Percentiles rank a stretch among this genome's conserved stretches.
phyloP scores from a whole-genome alignment of 2,888 invertebrate species.

The Andrena bucephala region DNA sequence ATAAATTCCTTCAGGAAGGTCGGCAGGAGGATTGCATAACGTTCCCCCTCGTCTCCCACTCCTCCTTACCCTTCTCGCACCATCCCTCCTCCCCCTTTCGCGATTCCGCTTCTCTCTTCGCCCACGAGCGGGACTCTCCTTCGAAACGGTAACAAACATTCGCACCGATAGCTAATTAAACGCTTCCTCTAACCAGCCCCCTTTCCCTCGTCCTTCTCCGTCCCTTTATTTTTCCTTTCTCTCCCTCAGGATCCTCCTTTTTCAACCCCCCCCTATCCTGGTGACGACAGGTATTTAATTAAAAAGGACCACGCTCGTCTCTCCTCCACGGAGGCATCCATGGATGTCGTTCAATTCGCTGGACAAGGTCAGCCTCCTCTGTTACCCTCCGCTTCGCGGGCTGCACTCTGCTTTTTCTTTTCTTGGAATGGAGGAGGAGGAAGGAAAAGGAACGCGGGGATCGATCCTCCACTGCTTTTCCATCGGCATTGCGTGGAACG shows the following conservation, averaged over 20 bases:
- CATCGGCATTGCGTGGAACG: neutral
- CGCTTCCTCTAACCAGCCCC: slow-evolving; percentile 7
- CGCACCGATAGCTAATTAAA: slow-evolving; percentile 62
- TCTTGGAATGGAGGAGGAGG: neutral
- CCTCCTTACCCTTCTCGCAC: slow-evolving; percentile 10
- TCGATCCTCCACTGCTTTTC: slow-evolving; percentile 17
- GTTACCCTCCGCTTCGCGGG: neutral
- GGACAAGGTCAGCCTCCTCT: slow-evolving; percentile 52
- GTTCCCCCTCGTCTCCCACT: slow-evolving; percentile 33
- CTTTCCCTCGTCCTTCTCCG: neutral
- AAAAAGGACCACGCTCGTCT: slow-evolving; percentile 56
- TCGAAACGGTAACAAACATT: slow-evolving; percentile 54
- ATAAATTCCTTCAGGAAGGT: slow-evolving; percentile 71
- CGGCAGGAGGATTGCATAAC: slow-evolving; percentile 73
- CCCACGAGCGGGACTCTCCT: slow-evolving; percentile 27
- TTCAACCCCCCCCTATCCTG: neutral
- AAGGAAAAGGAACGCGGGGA: neutral
- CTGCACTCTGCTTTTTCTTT: neutral
- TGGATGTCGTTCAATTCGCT: slow-evolving; percentile 52
- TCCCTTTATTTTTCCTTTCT: slow-evolving; percentile 3
- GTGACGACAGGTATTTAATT: slow-evolving; percentile 63
- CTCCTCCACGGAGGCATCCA: slow-evolving; percentile 41
- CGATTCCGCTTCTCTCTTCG: slow-evolving; percentile 28
- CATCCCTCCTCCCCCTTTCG: slow-evolving; percentile 18
- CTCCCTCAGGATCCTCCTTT: neutral